Percentiles rank a stretch among this genome's conserved stretches.
phyloP scores from a whole-genome alignment of 2,888 invertebrate genomes.

The Drosophila siamana region DNA sequence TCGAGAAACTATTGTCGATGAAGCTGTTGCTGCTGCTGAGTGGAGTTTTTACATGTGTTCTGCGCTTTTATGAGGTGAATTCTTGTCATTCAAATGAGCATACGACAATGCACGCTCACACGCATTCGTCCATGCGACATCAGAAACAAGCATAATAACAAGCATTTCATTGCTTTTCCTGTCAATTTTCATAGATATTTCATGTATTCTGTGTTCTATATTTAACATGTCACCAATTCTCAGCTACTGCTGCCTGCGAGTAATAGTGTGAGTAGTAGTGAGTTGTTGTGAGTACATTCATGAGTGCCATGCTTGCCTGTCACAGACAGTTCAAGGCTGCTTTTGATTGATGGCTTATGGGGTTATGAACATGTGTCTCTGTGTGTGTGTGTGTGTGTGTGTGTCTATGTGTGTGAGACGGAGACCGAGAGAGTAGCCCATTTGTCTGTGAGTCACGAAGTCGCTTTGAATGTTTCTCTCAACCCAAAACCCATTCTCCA shows the following conservation, averaged over 20 bases:
- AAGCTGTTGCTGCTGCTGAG: slow-evolving; percentile 34
- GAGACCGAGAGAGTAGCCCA: slow-evolving; percentile 22
- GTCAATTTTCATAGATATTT: slow-evolving; percentile 49
- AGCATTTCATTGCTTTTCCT: slow-evolving; percentile 44
- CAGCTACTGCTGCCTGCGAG: slow-evolving; percentile 27
- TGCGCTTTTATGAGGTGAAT: slow-evolving; percentile 48
- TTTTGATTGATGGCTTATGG: slow-evolving; percentile 73
- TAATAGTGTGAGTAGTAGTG: too few relatives aligned
- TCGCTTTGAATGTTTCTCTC: slow-evolving; percentile 26
- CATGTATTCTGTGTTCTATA: slow-evolving; percentile 56
- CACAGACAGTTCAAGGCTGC: slow-evolving; percentile 70
- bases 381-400: too few relatives aligned
- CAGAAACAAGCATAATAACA: slow-evolving; percentile 14
- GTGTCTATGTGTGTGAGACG: not conserved
- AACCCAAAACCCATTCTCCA: not conserved
- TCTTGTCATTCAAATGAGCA: slow-evolving; percentile 71
- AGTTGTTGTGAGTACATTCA: slow-evolving; percentile 20
- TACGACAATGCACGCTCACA: slow-evolving; percentile 65
- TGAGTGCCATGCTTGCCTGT: slow-evolving; percentile 43
- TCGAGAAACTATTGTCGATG: slow-evolving; percentile 40
- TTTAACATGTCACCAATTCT: slow-evolving; percentile 56
- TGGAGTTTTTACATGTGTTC: slow-evolving; percentile 65
- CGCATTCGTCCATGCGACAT: slow-evolving; percentile 36
- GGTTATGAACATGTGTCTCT: slow-evolving; percentile 17
- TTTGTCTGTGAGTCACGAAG: slow-evolving; percentile 55